phyloP scores from a whole-genome alignment of 2,113 vertebrate genomes.

The Ammospiza caudacuta region DNA sequence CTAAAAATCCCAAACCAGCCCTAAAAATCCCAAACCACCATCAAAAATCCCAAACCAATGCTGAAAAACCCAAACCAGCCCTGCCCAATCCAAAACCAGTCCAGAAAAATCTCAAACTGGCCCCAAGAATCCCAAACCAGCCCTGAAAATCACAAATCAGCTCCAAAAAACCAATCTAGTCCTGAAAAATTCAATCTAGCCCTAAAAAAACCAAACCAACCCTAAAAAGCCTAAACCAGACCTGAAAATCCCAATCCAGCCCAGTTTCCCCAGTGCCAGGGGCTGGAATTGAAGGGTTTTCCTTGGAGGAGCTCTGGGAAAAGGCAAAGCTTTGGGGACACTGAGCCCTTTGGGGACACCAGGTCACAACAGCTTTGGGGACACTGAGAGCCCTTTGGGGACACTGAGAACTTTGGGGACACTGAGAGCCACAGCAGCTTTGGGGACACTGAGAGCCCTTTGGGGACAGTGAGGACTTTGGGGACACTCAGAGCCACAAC shows the following conservation, averaged over 20 bases:
- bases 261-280: rapidly evolving
- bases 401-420: not conserved
- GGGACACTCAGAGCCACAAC: not conserved
- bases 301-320: not conserved
- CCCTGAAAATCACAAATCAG: not conserved
- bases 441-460: too few species aligned
- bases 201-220: too few species aligned
- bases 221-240: too few species aligned
- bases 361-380: too few species aligned
- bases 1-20: rapidly evolving
- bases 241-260: not conserved
- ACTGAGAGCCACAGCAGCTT: too few species aligned
- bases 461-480: too few species aligned
- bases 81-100: not conserved
- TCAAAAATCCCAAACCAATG: too few species aligned
- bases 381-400: too few species aligned
- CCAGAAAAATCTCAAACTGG: not conserved
- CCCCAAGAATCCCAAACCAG: too few species aligned
- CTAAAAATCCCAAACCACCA: rapidly evolving
- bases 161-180: rapidly evolving
- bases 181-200: rapidly evolving
- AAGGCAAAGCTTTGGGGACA: too few species aligned
- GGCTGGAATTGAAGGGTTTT: not conserved
- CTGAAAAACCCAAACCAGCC: rapidly evolving
- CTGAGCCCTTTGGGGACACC: not conserved